A percentile compares a stretch with the other conserved stretches of the same genome.
Conservation (phyloP, 2,797 vertebrate species). For the Ciconia nigra region DNA sequence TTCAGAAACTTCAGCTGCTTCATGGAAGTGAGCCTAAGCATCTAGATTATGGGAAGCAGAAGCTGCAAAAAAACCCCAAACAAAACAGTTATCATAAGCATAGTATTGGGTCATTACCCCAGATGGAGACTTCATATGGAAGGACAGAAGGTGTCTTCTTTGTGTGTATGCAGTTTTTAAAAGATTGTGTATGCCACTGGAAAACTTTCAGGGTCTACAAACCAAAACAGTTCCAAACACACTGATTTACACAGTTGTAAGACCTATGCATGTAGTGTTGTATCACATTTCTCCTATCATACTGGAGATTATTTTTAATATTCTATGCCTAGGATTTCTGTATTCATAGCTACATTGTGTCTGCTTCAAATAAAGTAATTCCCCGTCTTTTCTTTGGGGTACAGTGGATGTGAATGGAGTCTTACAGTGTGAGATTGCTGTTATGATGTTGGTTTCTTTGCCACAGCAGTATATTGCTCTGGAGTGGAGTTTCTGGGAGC, state of each 20-base stretch:
- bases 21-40: not conserved
- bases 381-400: not conserved
- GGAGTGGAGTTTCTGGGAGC: not conserved
- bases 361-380: not conserved
- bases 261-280: not conserved
- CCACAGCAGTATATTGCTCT: fast-evolving
- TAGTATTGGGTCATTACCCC: not conserved
- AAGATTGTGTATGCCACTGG: not conserved
- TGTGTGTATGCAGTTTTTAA: not conserved
- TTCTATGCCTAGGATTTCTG: not conserved
- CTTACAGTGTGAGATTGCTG: no score
- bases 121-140: not conserved
- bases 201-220: not conserved
- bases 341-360: not conserved
- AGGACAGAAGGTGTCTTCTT: not conserved
- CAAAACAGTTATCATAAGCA: fast-evolving
- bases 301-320: not conserved
- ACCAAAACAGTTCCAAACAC: not conserved
- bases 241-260: not conserved
- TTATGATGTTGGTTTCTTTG: not conserved
- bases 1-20: not conserved
- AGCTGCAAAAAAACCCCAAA: not conserved
- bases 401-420: not conserved
- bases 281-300: not conserved
- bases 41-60: not conserved